phyloP scores from a whole-genome alignment of 23 tunicate species.

The Phallusia fumigata region DNA sequence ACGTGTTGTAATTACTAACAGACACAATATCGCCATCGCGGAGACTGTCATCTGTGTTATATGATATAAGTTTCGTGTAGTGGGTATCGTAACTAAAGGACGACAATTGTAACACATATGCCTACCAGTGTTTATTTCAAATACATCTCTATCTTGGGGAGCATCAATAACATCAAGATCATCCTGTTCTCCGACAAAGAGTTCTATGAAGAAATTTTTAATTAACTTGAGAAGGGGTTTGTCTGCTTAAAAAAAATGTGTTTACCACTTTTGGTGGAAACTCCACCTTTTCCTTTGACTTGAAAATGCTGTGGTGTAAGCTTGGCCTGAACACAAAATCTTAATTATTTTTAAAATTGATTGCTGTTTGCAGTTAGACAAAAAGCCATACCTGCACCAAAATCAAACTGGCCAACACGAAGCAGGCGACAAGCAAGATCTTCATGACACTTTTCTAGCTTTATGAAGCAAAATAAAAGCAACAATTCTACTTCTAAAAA shows the following conservation, averaged over 20 bases:
- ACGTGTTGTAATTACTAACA: slow-evolving; percentile 22
- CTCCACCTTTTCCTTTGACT: not conserved
- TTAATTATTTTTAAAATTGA: not conserved
- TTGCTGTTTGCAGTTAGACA: not conserved
- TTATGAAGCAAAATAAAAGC: no score
- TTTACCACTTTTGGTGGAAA: not conserved
- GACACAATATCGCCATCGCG: slow-evolving; percentile 69
- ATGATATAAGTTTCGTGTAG: no score
- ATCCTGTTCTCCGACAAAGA: not conserved
- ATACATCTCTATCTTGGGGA: slow-evolving; percentile 50
- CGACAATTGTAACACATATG: not conserved
- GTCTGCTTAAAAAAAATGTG: not conserved
- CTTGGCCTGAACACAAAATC: not conserved
- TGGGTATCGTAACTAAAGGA: not conserved
- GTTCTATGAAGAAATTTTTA: not conserved
- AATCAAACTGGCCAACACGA: not conserved
- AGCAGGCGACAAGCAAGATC: not conserved
- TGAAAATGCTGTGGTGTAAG: not conserved
- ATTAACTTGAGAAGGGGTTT: not conserved
- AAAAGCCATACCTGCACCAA: not conserved
- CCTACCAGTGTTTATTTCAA: slow-evolving; percentile 65
- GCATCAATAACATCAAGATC: slow-evolving; percentile 10
- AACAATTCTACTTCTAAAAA: no score
- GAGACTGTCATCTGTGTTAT: slow-evolving; percentile 25
- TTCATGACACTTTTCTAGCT: not conserved